Evolutionary conservation across 2,797 vertebrate genomes (phyloP).

Genomic region (Cercopithecus petaurista): DNA sequence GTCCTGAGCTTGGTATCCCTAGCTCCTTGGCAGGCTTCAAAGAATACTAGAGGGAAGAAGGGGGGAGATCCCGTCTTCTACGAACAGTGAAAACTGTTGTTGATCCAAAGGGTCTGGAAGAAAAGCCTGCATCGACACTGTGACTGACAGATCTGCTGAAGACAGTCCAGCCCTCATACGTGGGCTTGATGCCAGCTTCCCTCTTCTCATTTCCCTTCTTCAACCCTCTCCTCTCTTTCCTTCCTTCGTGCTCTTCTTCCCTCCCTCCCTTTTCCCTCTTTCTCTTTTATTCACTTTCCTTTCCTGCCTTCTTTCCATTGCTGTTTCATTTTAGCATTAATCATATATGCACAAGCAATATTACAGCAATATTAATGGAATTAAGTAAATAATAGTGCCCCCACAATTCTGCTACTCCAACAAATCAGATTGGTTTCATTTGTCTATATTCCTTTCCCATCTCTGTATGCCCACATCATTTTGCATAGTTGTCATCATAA

Average conservation of each 20-base stretch:
- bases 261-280: neutral
- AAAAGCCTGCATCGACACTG: neutral
- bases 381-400: neutral
- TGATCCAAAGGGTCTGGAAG: neutral
- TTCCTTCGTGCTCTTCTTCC: too few relatives aligned
- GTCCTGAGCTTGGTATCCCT: neutral
- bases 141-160: neutral
- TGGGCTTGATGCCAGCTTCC: neutral
- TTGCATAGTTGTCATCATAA: slow-evolving; percentile 13
- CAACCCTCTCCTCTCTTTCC: neutral
- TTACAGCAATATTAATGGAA: neutral
- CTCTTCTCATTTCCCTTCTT: neutral
- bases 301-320: neutral
- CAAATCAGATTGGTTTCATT: neutral
- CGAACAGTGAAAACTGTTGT: neutral
- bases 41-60: neutral
- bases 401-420: neutral
- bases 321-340: neutral
- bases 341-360: neutral
- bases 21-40: neutral
- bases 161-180: too few relatives aligned
- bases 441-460: neutral
- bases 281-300: neutral
- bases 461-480: neutral
- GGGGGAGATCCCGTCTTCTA: neutral